A percentile compares a stretch with the other conserved stretches of the same genome.
phyloP scores from a whole-genome alignment of 2,888 invertebrate genomes.

The Latrodectus elegans region DNA sequence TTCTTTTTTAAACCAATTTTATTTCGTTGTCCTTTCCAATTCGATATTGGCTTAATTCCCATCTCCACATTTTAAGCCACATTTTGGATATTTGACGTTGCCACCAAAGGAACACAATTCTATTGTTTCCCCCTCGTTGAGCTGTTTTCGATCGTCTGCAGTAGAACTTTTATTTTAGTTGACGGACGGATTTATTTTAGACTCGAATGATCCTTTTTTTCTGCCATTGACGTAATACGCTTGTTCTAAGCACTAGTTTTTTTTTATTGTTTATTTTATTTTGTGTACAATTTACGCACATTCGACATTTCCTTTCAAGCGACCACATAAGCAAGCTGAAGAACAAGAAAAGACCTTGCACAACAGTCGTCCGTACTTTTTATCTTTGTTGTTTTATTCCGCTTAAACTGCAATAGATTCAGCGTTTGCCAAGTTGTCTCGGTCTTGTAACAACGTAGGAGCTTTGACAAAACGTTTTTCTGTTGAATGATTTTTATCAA shows the following conservation, averaged over 20 bases:
- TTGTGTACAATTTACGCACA: conserved; percentile 5
- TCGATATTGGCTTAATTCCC: not conserved
- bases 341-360: not conserved
- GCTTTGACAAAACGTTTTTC: not conserved
- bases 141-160: not conserved
- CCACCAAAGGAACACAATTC: not conserved
- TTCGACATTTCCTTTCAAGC: not conserved
- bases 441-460: not conserved
- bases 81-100: not conserved
- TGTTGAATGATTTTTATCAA: not conserved
- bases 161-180: not conserved
- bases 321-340: not conserved
- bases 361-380: not conserved
- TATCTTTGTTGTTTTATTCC: not conserved
- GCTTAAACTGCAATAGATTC: not conserved
- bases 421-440: not conserved
- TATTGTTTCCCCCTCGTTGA: not conserved
- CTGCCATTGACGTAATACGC: not conserved
- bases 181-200: conserved; percentile 3
- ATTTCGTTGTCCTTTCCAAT: not conserved
- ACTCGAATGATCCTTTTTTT: not conserved
- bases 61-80: not conserved
- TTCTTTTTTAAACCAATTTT: not conserved
- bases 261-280: not conserved
- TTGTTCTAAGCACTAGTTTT: not conserved